Evolutionary conservation across 2,888 invertebrate species (phyloP).

Genomic region (Ctena decussata): DNA sequence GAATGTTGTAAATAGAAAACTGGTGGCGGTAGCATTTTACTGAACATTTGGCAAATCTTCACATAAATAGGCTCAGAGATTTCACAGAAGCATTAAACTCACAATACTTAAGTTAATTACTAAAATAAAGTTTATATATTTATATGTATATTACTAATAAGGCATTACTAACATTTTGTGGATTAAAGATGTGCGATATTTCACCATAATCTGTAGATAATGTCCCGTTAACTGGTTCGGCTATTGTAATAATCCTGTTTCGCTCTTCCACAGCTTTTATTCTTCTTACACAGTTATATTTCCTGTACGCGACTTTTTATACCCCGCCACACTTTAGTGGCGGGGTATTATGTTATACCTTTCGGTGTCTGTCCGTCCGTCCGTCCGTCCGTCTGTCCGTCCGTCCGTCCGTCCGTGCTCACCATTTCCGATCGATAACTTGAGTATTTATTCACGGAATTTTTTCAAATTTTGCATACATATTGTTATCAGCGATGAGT

Average conservation of each 20-base stretch:
- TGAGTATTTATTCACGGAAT: too few relatives aligned
- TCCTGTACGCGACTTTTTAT: slow-evolving; percentile 15
- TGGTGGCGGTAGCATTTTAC: background rate
- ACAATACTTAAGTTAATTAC: slow-evolving; percentile 49
- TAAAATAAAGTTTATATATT: slow-evolving; percentile 63
- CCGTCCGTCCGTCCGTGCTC: too few relatives aligned
- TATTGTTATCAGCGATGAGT: too few relatives aligned
- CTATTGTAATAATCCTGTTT: slow-evolving; percentile 15
- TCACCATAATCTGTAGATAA: slow-evolving; percentile 55
- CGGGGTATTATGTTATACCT: too few relatives aligned
- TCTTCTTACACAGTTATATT: slow-evolving; percentile 28
- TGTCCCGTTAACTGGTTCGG: slow-evolving; percentile 16
- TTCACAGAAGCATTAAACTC: slow-evolving; percentile 24
- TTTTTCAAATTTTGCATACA: too few relatives aligned
- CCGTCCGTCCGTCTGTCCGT: too few relatives aligned
- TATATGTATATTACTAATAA: slow-evolving; percentile 74
- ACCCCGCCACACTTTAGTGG: too few relatives aligned
- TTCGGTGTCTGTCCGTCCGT: too few relatives aligned
- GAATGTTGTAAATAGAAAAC: slow-evolving; percentile 5
- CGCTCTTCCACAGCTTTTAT: slow-evolving; percentile 9
- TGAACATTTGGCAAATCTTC: slow-evolving; percentile 14
- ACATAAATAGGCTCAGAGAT: background rate
- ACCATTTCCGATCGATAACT: too few relatives aligned
- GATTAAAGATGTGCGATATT: slow-evolving; percentile 75
- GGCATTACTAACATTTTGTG: slow-evolving; percentile 77